Base-by-base conservation (phyloP, 2,888 invertebrate species). In the Linnaemya vulpina region DNA sequence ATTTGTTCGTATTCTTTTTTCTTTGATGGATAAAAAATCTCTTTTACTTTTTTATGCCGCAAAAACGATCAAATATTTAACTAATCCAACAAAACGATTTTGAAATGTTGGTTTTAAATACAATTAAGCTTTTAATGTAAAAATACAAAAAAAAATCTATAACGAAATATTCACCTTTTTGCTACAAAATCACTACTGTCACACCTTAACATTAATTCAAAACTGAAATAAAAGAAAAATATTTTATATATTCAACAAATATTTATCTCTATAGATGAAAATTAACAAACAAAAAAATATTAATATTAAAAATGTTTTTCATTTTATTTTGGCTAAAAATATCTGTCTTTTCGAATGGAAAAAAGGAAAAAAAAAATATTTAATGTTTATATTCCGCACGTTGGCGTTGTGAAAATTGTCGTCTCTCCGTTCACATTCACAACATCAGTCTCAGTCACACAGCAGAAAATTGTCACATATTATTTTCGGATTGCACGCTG, bases 151-250 rank as follows among this genome's bases (percentile, higher is more conserved):
- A 1, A 43, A 60, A 46, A 15, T 17, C 11, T 4, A 11, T n/a
- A 20, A 35, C 58, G 13, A 68, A 60, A 65, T 75, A 60, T 87
- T 30, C 87, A 87, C 87, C 86, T 87, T 85, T 81, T 83, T 79
- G 86, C 87, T 87, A 87, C 86, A 74, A 87, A 86, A 78, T 80
- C 90, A 90, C 90, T 90, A 90, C 90, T 89, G 91, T 90, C 91
- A 90, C 91, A 89, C 90, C 90, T 89, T 89, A 87, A 90, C 90
- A 90, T 90, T 90, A 90, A 89, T 89, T 88, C 88, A 87, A 89
- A 90, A 91, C 91, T 91, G 53, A 84, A 74, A 74, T 40, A 74
- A 74, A 74, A 58, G 35, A 73, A 78, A 40, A 25, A 40, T 46
- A 9, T 65, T 79, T 35, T 38, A 63, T 63, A 79, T 60, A 55